Conservation (phyloP, 2,113 vertebrate species). For the Procapra przewalskii region DNA sequence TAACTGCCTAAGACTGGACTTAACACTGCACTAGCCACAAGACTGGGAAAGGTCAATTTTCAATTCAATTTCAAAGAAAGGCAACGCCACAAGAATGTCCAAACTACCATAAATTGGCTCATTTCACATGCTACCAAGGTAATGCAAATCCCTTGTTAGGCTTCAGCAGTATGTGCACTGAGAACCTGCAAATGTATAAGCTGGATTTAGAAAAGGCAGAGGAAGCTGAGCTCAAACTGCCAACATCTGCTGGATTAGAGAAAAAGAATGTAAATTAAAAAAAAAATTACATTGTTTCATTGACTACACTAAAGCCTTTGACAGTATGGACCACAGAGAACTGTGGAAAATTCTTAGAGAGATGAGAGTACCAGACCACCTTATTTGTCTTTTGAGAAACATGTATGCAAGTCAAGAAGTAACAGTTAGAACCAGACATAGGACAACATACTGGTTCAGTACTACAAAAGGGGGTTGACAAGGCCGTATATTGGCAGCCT, state of each 20-base stretch:
- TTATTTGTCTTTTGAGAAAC: not conserved
- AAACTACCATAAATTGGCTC: not conserved
- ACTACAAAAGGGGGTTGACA: not conserved
- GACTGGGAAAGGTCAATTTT: not conserved
- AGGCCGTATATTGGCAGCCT: not conserved
- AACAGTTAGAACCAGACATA: not conserved
- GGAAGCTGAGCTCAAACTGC: not conserved
- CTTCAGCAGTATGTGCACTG: not conserved
- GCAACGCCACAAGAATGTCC: not conserved
- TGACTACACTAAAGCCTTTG: not conserved
- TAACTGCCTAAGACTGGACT: not conserved
- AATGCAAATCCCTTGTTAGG: not conserved
- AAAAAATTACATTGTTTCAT: not conserved
- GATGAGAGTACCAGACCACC: not conserved
- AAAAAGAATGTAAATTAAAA: not conserved
- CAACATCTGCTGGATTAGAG: not conserved
- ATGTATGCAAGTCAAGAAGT: not conserved
- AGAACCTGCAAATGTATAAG: accelerated
- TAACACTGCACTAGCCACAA: not conserved
- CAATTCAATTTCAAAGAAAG: not conserved
- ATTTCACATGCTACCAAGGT: not conserved
- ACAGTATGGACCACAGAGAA: not conserved
- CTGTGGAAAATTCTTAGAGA: not conserved
- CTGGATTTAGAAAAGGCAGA: not conserved
- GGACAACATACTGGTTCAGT: not conserved